phyloP scores from a whole-genome alignment of 2,888 invertebrate species.

The Leptogaster cylindrica region DNA sequence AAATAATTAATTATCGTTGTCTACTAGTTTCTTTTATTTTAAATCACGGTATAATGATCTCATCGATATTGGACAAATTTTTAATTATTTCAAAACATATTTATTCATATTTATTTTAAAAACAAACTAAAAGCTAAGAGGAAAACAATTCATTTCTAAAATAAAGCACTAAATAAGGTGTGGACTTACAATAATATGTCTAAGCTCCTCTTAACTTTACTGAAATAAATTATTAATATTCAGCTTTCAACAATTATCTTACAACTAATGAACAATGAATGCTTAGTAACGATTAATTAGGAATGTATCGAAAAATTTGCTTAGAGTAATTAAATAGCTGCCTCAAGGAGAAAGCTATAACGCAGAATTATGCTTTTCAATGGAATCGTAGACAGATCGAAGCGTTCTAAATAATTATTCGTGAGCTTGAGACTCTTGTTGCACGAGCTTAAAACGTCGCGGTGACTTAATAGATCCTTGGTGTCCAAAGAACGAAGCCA shows the following conservation, averaged over 20 bases:
- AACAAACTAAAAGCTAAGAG: background rate
- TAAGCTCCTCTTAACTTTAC: no score
- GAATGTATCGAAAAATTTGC: conserved; percentile 3
- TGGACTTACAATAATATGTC: no score
- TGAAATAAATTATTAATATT: conserved; percentile 3
- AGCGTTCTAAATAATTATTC: conserved; percentile 67
- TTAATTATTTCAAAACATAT: no score
- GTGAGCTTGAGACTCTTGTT: conserved; percentile 89
- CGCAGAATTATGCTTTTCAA: conserved; percentile 13
- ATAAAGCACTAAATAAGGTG: no score
- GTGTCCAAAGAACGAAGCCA: conserved; percentile 72
- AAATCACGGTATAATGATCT: no score
- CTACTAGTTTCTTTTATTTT: background rate
- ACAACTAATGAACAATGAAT: conserved; percentile 15
- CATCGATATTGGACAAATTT: no score
- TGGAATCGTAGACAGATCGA: background rate
- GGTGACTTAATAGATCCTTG: conserved; percentile 87
- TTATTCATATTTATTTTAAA: background rate
- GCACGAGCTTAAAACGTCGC: conserved; percentile 84
- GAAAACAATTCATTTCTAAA: background rate
- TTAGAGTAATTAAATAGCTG: conserved; percentile 30
- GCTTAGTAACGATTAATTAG: conserved; percentile 23
- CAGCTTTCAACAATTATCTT: conserved; percentile 1
- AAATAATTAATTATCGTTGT: conserved; percentile 27
- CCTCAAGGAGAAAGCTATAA: conserved; percentile 21